Base-by-base conservation (phyloP, 2,113 vertebrate species). In the Abramis brama region DNA sequence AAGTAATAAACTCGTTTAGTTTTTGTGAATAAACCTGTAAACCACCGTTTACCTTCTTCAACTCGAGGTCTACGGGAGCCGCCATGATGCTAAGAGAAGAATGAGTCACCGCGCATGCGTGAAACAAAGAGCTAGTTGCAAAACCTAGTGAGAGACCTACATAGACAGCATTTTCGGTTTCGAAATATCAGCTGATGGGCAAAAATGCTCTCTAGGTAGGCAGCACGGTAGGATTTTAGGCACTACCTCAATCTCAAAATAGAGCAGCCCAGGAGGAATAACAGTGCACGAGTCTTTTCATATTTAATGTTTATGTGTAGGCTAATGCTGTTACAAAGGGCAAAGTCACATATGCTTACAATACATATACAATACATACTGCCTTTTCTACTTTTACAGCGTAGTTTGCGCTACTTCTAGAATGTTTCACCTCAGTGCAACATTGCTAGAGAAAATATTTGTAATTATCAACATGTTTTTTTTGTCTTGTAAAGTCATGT, bases 21-120 rank as follows among this genome's bases (percentile, higher is more conserved):
- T 27, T 19, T 4, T 6, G 4, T 68, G 5, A 52, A 50, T n/a
- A 50, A 33, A 13, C 23, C 6, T 66, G 43, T 50, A 68, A 30
- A 62, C n/a, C 45, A 23, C 2, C 2, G 5, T 86, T 86, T 91
- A 95, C 95, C 94, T 95, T 95, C 76, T 95, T 95, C 27, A 95
- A 88, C 88, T 95, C 95, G 64, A 94, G 84, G 45, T 95, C 94
- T 68, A 95, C 86, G 87, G 94, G 93, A 50, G 92, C 88, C 21
- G 95, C 93, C 95, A 95, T 95, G 73, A 91, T 94, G 50, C 3
- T 50, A 25, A 74, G 60, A 64, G 64, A 6, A 43, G 27, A 15
- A 52, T 6, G 33, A 17, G 9, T 3, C 19, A 57, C 5, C 75
- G 79, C 82, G 89, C 85, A 90, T 90, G 90, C 89, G 89, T 33